These are phyloP conservation scores for Glossophaga mutica DNA, from an alignment of 2,797 vertebrate genomes.

Conservation along the genomic window DNA sequence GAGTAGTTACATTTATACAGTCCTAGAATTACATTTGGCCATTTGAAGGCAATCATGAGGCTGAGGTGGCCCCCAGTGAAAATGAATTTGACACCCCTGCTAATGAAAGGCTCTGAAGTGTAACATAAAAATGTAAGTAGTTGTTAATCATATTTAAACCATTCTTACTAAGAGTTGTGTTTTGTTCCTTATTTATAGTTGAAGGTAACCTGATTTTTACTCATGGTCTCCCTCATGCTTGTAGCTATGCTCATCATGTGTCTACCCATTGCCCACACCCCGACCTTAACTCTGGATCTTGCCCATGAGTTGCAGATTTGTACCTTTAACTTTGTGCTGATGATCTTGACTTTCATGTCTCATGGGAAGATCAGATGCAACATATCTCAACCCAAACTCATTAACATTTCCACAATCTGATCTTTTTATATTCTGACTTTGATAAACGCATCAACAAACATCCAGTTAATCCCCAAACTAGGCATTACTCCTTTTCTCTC, in stretches of 20 bases:
- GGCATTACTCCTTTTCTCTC: neutral
- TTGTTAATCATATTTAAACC: neutral
- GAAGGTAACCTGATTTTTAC: neutral
- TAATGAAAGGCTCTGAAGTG: neutral
- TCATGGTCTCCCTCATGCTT: neutral
- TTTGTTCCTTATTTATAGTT: neutral
- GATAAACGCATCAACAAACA: neutral
- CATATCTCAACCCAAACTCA: neutral
- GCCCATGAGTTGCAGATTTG: neutral
- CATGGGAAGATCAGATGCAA: neutral
- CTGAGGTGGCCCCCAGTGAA: too few species aligned
- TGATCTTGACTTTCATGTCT: neutral
- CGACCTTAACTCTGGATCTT: neutral
- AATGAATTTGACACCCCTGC: too few species aligned
- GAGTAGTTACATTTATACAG: too few species aligned
- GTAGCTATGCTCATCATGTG: neutral
- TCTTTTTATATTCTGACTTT: neutral
- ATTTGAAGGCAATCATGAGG: too few species aligned
- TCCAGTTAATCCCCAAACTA: neutral
- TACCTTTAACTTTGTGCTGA: neutral
- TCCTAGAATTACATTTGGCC: too few species aligned
- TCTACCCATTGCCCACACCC: accelerated
- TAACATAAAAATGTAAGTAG: neutral
- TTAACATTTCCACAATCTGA: neutral
- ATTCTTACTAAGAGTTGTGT: neutral